These are phyloP conservation scores for Cancer borealis DNA, from an alignment of 2,888 invertebrate species.

Conservation along the genomic window DNA sequence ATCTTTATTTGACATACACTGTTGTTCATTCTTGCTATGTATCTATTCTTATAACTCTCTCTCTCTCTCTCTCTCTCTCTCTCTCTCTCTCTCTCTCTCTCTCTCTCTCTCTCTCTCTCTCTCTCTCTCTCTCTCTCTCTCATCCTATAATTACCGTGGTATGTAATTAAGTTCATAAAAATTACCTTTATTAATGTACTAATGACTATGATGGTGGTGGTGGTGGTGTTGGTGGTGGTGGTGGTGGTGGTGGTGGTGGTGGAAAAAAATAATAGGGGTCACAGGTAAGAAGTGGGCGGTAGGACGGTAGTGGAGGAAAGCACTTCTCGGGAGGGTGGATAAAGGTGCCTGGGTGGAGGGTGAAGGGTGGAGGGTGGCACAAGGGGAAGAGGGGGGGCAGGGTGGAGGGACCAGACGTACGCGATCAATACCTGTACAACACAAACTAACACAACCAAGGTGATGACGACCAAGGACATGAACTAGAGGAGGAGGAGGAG, in stretches of 20 bases:
- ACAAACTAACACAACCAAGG: conserved; percentile 39
- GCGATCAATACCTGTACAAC: conserved; percentile 39
- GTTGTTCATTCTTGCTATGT: not conserved
- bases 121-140: conserved; percentile 49
- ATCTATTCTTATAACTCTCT: no score
- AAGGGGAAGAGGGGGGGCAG: not conserved
- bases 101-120: conserved; percentile 44
- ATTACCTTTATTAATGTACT: not conserved
- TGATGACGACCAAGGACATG: not conserved
- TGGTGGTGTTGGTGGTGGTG: not conserved
- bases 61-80: conserved; percentile 43
- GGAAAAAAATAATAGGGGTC: not conserved
- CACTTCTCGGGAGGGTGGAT: not conserved
- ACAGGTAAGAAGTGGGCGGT: not conserved
- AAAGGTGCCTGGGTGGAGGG: not conserved
- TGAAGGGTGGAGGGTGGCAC: not conserved
- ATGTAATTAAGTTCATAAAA: not conserved
- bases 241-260: not conserved
- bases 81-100: conserved; percentile 49
- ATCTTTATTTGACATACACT: not conserved
- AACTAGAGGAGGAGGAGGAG: not conserved
- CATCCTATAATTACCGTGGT: not conserved
- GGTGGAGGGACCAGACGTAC: not conserved
- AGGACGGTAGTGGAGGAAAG: not conserved
- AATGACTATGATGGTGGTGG: not conserved